These are phyloP conservation scores for Pristionchus arcanus DNA, from an alignment of 2,888 invertebrate genomes.

Conservation along the genomic window DNA sequence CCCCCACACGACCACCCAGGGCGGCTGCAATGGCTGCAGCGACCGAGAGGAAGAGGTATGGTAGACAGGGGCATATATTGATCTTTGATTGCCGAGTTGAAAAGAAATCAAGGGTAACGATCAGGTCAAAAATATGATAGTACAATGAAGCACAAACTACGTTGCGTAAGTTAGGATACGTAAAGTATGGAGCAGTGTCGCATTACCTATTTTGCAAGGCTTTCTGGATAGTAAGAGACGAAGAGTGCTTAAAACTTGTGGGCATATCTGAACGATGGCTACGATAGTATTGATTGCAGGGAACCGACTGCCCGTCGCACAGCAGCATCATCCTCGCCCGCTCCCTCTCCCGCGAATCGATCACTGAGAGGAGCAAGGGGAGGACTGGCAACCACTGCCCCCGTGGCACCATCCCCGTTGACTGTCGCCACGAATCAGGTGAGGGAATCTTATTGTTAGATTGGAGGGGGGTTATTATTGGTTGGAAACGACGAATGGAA, in stretches of 20 bases:
- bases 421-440: slow-evolving; percentile 38
- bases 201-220: no score
- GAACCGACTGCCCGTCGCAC: neutral
- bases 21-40: neutral
- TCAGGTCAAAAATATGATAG: neutral
- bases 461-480: neutral
- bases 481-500: no score
- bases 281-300: neutral
- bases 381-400: neutral
- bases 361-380: slow-evolving; percentile 6
- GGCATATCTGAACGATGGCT: no score
- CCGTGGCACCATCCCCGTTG: neutral
- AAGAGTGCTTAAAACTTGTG: no score
- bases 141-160: neutral
- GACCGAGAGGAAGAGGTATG: slow-evolving; percentile 22
- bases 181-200: no score
- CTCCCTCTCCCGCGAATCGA: neutral
- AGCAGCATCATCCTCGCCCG: neutral
- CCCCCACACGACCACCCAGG: slow-evolving; percentile 17
- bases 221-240: no score
- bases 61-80: neutral
- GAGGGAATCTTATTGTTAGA: neutral
- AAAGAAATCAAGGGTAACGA: no score
- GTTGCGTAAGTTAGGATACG: no score
- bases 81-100: no score